Percentiles rank a stretch among this genome's conserved stretches.
These are phyloP conservation scores for Metaphire vulgaris DNA, from an alignment of 1,140 invertebrate genomes.

Conservation along the genomic window DNA sequence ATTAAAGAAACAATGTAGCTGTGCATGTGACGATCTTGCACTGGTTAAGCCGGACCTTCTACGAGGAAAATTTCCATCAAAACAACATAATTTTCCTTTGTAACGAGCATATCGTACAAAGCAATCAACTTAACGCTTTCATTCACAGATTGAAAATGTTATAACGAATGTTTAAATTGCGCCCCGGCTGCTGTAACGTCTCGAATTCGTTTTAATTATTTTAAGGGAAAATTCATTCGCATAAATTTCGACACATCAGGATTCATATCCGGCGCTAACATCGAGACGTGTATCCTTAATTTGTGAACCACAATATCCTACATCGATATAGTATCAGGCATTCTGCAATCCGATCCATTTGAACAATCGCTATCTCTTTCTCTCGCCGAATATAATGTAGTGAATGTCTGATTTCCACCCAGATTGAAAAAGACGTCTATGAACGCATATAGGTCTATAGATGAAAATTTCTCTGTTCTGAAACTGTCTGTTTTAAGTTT, in stretches of 20 bases:
- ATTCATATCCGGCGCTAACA: conserved; percentile 97
- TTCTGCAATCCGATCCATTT: background rate
- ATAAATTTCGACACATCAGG: conserved; percentile 99
- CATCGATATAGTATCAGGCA: background rate
- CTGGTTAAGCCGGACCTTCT: too few relatives aligned
- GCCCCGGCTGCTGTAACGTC: too few relatives aligned
- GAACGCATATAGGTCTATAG: background rate
- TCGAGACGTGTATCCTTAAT: conserved; percentile 59
- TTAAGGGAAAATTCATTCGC: conserved; percentile 98
- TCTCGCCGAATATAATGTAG: background rate
- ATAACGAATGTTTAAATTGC: background rate
- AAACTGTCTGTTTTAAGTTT: too few relatives aligned
- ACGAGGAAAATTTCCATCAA: too few relatives aligned
- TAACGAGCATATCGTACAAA: too few relatives aligned
- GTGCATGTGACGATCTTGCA: too few relatives aligned
- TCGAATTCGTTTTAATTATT: conserved; percentile 39
- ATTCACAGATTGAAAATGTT: too few relatives aligned
- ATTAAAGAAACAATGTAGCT: too few relatives aligned
- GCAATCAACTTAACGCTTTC: too few relatives aligned
- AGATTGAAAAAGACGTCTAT: background rate
- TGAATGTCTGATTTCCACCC: background rate
- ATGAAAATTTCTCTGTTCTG: background rate
- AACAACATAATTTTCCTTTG: too few relatives aligned
- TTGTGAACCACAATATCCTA: background rate
- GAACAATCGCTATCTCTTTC: background rate